Evolutionary conservation across 2,888 invertebrate genomes (phyloP), one percentile per base, ranked within the genome.

Genomic region (Drosophila percnosoma): DNA sequence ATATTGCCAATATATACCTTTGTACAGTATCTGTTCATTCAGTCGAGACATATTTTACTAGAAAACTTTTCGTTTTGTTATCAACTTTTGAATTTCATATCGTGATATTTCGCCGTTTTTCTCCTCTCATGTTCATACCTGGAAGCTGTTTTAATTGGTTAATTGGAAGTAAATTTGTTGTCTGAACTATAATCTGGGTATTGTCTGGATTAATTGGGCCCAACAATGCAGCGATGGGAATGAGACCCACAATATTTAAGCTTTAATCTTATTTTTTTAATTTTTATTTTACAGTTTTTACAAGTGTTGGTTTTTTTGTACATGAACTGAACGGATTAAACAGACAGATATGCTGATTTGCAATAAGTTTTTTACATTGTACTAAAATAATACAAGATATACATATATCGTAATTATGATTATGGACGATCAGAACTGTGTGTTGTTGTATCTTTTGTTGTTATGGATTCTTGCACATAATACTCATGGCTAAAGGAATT

Each of bases 401-500:
- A 49, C 6, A 51, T 33, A 33, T 65, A 61, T 76, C 45, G 54
- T 51, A 60, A 65, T 54, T 74, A 63, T 61, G 63, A 62, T 65
- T 69, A 34, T 51, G 59, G n/a, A 24, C n/a, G 4, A 59, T 59
- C 59, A 40, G 29, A 51, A 21, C n/a, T 33, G 24, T n/a, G 53
- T 11, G 58, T 48, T 59, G 38, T 49, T 24, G 21, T 60, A 48
- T 42, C 53, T 48, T 38, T 52, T n/a, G 34, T 42, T 70, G 63
- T 54, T 53, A 57, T 53, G 51, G 13, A 58, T 38, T 58, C 45
- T 59, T 34, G 24, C 24, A 24, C 24, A n/a, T 27, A 49, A 36
- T 51, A 66, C 61, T 65, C 54, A 34, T 75, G 62, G 80, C 67
- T 75, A 63, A 79, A 40, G 42, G 59, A 67, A 70, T 78, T 80